Evolutionary conservation across 92 coral and sea anemone species (phyloP).

Genomic region (Epizoanthus rinbou): DNA sequence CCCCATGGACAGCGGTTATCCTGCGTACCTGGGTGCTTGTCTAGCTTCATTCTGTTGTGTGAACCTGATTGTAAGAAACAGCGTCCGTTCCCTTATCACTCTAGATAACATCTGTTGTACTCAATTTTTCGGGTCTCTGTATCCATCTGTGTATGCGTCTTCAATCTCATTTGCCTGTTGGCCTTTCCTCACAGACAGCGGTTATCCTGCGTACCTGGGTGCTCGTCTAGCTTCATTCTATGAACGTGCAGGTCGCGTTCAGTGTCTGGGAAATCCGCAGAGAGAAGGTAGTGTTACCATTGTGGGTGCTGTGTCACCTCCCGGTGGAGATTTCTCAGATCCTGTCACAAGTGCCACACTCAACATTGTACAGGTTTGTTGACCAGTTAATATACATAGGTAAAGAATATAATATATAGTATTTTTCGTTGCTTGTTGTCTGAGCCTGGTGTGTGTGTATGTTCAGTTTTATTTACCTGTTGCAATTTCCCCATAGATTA

Average conservation of each 20-base stretch:
- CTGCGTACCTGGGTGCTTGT: slow-evolving; percentile 99
- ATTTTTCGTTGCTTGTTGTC: too few relatives aligned
- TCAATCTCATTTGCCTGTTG: background rate
- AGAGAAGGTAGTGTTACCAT: slow-evolving; percentile 99
- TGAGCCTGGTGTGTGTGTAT: too few relatives aligned
- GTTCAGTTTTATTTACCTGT: too few relatives aligned
- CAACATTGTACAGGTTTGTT: slow-evolving; percentile 93
- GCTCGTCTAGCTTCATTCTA: slow-evolving; percentile 99
- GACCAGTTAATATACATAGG: too few relatives aligned
- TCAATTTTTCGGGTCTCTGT: background rate
- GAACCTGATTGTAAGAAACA: too few relatives aligned
- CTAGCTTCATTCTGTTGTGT: slow-evolving; percentile 82
- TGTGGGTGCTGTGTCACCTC: slow-evolving; percentile 99
- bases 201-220: slow-evolving; percentile 98
- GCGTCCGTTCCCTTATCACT: too few relatives aligned
- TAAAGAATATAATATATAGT: too few relatives aligned
- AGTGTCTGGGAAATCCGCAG: slow-evolving; percentile 96
- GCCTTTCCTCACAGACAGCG: slow-evolving; percentile 72
- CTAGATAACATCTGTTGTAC: too few relatives aligned
- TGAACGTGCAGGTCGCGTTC: slow-evolving; percentile 98
- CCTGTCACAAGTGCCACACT: slow-evolving; percentile 98
- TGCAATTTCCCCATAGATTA: too few relatives aligned
- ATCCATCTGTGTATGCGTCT: background rate
- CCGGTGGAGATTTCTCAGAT: slow-evolving; percentile 99
- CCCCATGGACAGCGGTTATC: slow-evolving; percentile 91